These are phyloP conservation scores for Cyclargus thomasi DNA, from an alignment of 1,140 invertebrate species.

Conservation along the genomic window DNA sequence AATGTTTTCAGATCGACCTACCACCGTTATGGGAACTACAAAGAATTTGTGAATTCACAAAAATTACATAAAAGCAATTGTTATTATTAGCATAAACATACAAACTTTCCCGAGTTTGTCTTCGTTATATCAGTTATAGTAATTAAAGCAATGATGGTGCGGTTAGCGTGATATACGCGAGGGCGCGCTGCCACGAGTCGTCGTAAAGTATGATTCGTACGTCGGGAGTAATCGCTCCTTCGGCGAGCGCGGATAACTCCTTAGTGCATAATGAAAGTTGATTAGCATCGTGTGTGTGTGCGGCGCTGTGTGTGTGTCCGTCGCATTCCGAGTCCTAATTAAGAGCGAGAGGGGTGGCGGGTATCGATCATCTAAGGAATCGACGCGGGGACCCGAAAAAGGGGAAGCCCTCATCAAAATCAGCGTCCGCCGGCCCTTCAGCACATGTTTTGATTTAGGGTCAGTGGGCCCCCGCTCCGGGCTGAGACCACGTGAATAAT, in stretches of 20 bases:
- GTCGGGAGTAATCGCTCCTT: constrained; percentile 72
- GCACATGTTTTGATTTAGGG: constrained; percentile 75
- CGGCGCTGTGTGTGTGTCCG: constrained; percentile 73
- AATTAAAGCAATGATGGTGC: constrained; percentile 37
- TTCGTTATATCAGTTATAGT: not conserved
- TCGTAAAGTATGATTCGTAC: constrained; percentile 74
- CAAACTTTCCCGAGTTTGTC: not conserved
- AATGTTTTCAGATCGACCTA: too few relatives aligned
- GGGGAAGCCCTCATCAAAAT: constrained; percentile 71
- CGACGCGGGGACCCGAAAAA: constrained; percentile 71
- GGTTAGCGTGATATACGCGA: constrained; percentile 63
- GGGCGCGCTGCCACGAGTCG: constrained; percentile 53
- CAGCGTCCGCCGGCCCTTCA: constrained; percentile 64
- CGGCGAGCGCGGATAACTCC: constrained; percentile 73
- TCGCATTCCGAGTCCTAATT: constrained; percentile 75
- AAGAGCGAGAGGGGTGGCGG: constrained; percentile 65
- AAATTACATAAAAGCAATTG: too few relatives aligned
- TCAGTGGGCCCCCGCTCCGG: constrained; percentile 63
- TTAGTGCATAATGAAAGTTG: constrained; percentile 75
- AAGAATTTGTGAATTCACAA: too few relatives aligned
- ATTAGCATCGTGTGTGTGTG: constrained; percentile 66
- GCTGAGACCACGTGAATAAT: constrained; percentile 74
- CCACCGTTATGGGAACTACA: too few relatives aligned
- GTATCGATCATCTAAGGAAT: constrained; percentile 74
- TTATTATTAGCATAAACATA: not conserved